Conservation (phyloP, 2,888 invertebrate species). For the Tinea trinotella region DNA sequence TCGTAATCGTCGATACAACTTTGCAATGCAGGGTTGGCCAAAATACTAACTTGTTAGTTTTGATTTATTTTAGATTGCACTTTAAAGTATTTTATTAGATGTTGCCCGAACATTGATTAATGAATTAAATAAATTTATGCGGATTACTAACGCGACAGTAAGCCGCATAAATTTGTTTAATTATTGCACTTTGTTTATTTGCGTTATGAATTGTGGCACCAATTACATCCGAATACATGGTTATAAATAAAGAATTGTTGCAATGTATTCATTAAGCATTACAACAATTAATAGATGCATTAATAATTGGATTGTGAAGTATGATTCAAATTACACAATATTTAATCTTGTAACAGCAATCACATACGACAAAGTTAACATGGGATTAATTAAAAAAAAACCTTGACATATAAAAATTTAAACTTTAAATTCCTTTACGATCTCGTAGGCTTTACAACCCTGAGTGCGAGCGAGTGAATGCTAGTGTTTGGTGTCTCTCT, state of each 20-base stretch:
- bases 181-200: background rate
- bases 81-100: too few species aligned
- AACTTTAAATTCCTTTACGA: slow-evolving; percentile 13
- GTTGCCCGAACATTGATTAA: too few species aligned
- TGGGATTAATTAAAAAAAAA: slow-evolving; percentile 9
- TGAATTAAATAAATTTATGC: too few species aligned
- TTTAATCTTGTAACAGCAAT: slow-evolving; percentile 5
- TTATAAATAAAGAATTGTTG: too few species aligned
- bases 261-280: too few species aligned
- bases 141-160: too few species aligned
- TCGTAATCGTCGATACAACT: slow-evolving; percentile 62
- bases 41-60: background rate
- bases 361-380: background rate
- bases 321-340: background rate
- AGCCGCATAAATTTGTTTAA: too few species aligned
- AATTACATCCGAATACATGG: too few species aligned
- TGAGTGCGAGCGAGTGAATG: slow-evolving; percentile 45
- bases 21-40: slow-evolving; percentile 49
- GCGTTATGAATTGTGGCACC: background rate
- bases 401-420: slow-evolving; percentile 8
- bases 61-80: too few species aligned
- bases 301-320: background rate
- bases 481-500: slow-evolving; percentile 40
- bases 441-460: slow-evolving; percentile 36
- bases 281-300: background rate